Base-by-base conservation (phyloP, 2,888 invertebrate species). In the Eledona agricola region DNA sequence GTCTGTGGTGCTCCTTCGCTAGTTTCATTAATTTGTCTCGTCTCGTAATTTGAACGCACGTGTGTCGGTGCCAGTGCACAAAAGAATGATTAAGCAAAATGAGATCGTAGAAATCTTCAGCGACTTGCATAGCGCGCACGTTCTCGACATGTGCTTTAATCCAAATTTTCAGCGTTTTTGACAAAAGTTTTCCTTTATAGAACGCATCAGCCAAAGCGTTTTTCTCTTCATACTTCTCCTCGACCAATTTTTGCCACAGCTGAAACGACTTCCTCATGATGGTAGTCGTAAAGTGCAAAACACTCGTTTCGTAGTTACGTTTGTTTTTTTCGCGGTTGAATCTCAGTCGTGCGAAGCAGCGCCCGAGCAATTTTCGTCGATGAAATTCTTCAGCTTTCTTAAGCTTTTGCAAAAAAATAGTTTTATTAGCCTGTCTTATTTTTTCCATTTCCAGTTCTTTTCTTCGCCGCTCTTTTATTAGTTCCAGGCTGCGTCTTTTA, bases 61-160 rank as follows among this genome's bases (percentile, higher is more conserved):
- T 63, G 37, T 66, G 61, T 29, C 66, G 58, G 42, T 70, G 67
- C 71, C 72, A 75, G n/a, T 61, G 45, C 12, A 62, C 58, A 52
- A 76, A 76, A 25, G 60, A 51, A 46, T 64, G 72, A 16, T 57
- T 65, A 54, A 69, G 63, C 6, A 76, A 49, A 43, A 58, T 59
- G 46, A 87, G 77, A 54, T 88, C 87, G 60, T 83, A 83, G 73
- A 86, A 86, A 71, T 90, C 90, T 45, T 83, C 80, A 1, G 90
- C 89, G 1, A 88, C 87, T 77, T 87, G 85, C 64, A 79, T 77
- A 69, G 85, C 84, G 57, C 82, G 75, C 22, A 78, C 72, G 47
- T 74, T 77, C 26, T 77, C 74, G 40, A 75, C 65, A 45, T 78
- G 76, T 51, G 83, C 82, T 70, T 70, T 65, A 62, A 75, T 74